A percentile compares a stretch with the other conserved stretches of the same genome.
Evolutionary conservation across 2,113 vertebrate species (phyloP).

Genomic region (Otolemur garnettii): DNA sequence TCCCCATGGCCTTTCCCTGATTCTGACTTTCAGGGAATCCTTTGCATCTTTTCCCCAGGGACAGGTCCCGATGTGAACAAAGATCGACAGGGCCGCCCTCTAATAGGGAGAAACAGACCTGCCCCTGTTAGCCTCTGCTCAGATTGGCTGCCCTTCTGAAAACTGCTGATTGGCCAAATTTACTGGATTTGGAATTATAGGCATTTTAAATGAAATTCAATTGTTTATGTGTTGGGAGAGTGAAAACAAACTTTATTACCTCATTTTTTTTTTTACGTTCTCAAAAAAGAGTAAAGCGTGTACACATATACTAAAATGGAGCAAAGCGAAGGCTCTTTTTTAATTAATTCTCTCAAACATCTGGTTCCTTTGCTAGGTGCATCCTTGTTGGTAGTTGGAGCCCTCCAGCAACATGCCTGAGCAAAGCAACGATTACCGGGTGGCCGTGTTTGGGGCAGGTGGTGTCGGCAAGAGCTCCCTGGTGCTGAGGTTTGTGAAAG

Average conservation of each 20-base stretch:
- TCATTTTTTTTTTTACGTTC: neutral
- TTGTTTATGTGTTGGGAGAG: neutral
- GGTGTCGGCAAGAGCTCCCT: constrained; percentile 92
- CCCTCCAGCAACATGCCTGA: constrained; percentile 88
- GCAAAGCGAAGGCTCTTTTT: rapidly evolving
- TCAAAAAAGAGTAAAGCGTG: neutral
- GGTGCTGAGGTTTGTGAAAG: constrained; percentile 91
- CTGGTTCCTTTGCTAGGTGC: constrained; percentile 77
- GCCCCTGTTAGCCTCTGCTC: too few species aligned
- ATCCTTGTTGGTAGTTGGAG: constrained; percentile 28
- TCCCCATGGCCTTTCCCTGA: neutral
- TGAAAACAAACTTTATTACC: neutral
- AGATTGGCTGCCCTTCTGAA: neutral
- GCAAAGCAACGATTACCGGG: constrained; percentile 92
- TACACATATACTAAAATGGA: neutral
- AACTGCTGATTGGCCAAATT: neutral
- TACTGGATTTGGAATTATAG: neutral
- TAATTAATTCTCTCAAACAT: constrained; percentile 56
- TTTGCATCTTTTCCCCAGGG: neutral
- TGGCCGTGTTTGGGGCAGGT: constrained; percentile 92
- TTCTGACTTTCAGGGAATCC: neutral
- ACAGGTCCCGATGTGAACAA: neutral
- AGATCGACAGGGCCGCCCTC: neutral
- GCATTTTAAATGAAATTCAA: neutral
- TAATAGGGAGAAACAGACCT: neutral